These are phyloP conservation scores for Hecatera dysodea DNA, from an alignment of 2,888 invertebrate genomes.

Conservation along the genomic window DNA sequence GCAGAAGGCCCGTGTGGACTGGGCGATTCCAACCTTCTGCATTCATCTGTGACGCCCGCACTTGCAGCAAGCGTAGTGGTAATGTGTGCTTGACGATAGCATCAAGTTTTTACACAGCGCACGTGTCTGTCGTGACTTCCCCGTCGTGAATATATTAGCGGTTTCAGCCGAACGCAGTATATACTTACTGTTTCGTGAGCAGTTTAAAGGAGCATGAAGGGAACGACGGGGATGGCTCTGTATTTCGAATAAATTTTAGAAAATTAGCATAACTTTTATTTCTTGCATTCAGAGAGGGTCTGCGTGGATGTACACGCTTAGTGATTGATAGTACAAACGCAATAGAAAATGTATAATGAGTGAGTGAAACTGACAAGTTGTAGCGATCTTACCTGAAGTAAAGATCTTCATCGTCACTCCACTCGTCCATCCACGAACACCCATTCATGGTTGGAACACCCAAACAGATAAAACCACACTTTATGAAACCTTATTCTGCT, in stretches of 20 bases:
- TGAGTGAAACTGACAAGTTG: background rate
- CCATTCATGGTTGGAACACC: conserved; percentile 25
- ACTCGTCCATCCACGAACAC: conserved; percentile 42
- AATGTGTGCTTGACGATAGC: conserved; percentile 28
- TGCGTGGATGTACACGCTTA: background rate
- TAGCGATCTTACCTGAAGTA: conserved; percentile 39
- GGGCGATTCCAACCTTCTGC: conserved; percentile 8
- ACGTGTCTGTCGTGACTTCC: conserved; percentile 69
- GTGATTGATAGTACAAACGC: background rate
- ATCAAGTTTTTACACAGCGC: conserved; percentile 52
- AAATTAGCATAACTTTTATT: conserved; percentile 33
- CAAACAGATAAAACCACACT: conserved; percentile 4
- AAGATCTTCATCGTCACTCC: conserved; percentile 63
- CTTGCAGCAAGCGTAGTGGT: conserved; percentile 14
- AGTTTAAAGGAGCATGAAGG: conserved; percentile 17
- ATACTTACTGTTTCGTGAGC: conserved; percentile 41
- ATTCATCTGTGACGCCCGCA: background rate
- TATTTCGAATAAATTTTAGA: conserved; percentile 11
- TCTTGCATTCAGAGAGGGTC: conserved; percentile 5
- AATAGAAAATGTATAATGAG: background rate
- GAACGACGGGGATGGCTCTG: conserved; percentile 6
- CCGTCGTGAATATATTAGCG: conserved; percentile 62
- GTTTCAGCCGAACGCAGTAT: conserved; percentile 58
- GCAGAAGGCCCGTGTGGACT: conserved; percentile 10
- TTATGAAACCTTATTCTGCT: background rate